Evolutionary conservation across 2,888 invertebrate genomes (phyloP).

Genomic region (Diaphora mendica): DNA sequence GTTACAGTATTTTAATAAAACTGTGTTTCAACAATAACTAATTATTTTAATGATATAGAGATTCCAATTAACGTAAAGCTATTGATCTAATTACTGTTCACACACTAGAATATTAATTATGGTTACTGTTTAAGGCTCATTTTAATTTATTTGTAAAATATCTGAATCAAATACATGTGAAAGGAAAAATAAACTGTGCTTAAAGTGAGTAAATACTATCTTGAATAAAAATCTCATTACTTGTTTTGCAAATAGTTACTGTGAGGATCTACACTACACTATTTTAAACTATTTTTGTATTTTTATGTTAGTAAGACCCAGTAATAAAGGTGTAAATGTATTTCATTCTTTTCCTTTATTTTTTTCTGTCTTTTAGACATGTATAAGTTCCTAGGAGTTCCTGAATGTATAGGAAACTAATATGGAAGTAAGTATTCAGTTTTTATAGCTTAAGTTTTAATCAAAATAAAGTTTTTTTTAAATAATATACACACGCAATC

Average conservation of each 20-base stretch:
- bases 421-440: neutral
- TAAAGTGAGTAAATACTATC: constrained; percentile 38
- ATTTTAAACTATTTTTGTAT: constrained; percentile 82
- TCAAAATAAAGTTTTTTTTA: too few species aligned
- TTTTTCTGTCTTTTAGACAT: neutral
- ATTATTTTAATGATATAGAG: constrained; percentile 52
- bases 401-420: neutral
- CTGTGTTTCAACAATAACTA: constrained; percentile 55
- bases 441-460: too few species aligned
- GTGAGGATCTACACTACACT: constrained; percentile 70
- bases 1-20: constrained; percentile 46
- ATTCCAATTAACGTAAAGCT: constrained; percentile 57
- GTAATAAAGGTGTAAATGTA: constrained; percentile 70
- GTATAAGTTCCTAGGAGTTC: neutral
- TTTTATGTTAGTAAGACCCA: constrained; percentile 74
- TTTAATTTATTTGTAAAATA: constrained; percentile 60
- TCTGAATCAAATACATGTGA: constrained; percentile 51
- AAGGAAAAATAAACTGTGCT: constrained; percentile 33
- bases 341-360: neutral
- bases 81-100: constrained; percentile 61
- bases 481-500: too few species aligned
- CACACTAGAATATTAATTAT: constrained; percentile 54
- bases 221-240: constrained; percentile 53
- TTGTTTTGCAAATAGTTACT: constrained; percentile 53
- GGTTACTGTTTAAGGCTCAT: constrained; percentile 52